Base-by-base conservation (phyloP, 2,113 vertebrate species). In the Gallinago paraguaiae region DNA sequence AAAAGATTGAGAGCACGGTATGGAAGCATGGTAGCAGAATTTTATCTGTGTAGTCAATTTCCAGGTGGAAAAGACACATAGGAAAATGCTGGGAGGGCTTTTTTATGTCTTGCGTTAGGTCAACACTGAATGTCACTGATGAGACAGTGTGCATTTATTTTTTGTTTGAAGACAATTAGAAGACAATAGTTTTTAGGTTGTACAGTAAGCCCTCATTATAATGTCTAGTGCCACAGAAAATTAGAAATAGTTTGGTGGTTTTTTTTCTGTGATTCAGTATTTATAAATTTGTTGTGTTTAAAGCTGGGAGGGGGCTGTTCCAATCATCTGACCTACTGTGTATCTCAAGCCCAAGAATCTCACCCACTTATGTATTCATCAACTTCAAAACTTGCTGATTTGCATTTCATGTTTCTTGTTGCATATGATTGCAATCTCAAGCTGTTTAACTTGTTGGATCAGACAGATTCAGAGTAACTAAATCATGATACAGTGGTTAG, bases 381-480 rank as follows among this genome's bases (percentile, higher is more conserved):
- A 77, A 60, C 60, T 90, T 92, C 69, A 48, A 76, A 85, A 92
- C 37, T 76, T 70, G 19, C 37, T 88, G 79, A 86, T 94, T 93
- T 96, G 67, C 80, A 88, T 88, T 94, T 83, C 23, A 37, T 90
- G 57, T 89, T 87, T 96, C 76, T 64, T 82, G 41, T 82, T 92
- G 13, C 20, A 24, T 91, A 65, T 30, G 56, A 92, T 90, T 93
- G 63, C 10, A 3, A 76, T 87, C 86, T 94, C 25, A 85, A 91
- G 88, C 54, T 63, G 69, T 74, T 82, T 79, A 86, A 95, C 86
- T 94, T 91, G 93, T 91, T 96, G 80, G 53, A 92, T 95, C 69
- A 96, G 90, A 68, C 57, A 68, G 46, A 82, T 86, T 96, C 80
- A 65, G 53, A 86, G 83, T 37, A 84, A 80, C 76, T 92, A 88